Base-by-base conservation (phyloP, 2,113 vertebrate species). In the Hucho hucho region DNA sequence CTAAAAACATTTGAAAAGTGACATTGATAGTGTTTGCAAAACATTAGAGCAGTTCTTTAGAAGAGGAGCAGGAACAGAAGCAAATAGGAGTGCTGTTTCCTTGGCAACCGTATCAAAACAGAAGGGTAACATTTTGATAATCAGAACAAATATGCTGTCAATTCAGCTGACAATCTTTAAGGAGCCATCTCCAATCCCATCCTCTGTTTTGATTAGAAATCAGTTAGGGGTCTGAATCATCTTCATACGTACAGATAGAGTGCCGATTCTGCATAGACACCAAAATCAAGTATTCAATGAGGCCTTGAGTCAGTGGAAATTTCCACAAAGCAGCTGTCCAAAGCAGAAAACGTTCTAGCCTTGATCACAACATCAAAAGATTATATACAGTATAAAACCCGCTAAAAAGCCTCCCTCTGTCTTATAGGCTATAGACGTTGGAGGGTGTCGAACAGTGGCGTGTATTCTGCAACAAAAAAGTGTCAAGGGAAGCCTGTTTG, bases 61-160 rank as follows among this genome's bases (percentile, higher is more conserved):
- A 5, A 22, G 59, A 69, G 53, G 64, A 69, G 64, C 53, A 26
- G 65, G 6, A 25, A 24, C 53, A 37, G 69, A 32, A 24, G 43
- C 26, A 28, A 43, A 16, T 53, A 70, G 20, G 47, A 61, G 75
- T 59, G 32, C 29, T 37, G 64, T 70, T 58, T 79, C 71, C 75
- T 18, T 66, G 75, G 64, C 32, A 49, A 81, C 66, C 4, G 29
- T 37, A 20, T 69, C 64, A 70, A 43, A 14, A 69, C 28, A 47
- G 32, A 73, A 43, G 25, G 28, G 63, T 59, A 28, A 58, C 56
- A 43, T 69, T 68, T 29, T 46, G 70, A 64, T 28, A 75, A 63
- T 66, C 43, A 47, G 58, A 22, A 22, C 26, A 22, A 73, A 59
- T 29, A 25, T 18, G 20, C 47, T 11, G 9, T 71, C 75, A 24